These are phyloP conservation scores for Drosophila sechellia DNA, from an alignment of 1,140 invertebrate genomes.

Conservation along the genomic window DNA sequence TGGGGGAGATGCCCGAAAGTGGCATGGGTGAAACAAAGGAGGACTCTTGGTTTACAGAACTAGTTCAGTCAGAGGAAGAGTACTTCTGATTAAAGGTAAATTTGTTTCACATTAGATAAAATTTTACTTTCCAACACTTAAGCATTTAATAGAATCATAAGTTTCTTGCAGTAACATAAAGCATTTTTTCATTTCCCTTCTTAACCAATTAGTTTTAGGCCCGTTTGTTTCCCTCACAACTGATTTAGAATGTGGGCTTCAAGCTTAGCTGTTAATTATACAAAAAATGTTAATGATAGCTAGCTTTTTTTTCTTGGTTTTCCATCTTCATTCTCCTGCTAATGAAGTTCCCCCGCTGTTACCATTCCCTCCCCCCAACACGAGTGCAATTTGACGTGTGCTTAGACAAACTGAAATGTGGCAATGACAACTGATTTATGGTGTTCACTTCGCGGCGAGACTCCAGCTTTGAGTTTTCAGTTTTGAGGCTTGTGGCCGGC, in stretches of 20 bases:
- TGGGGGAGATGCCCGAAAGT: not conserved
- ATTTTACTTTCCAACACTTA: too few relatives aligned
- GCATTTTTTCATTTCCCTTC: too few relatives aligned
- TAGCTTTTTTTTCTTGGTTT: not conserved
- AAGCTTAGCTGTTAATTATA: slow-evolving; percentile 18
- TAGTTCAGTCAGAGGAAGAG: not conserved
- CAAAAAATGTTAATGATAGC: slow-evolving; percentile 26
- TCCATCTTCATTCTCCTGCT: slow-evolving; percentile 5
- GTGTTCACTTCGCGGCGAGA: slow-evolving; percentile 26
- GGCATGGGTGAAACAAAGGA: not conserved
- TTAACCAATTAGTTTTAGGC: not conserved
- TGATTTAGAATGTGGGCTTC: not conserved
- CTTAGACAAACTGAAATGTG: slow-evolving; percentile 45
- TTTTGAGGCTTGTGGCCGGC: slow-evolving; percentile 27
- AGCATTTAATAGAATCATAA: too few relatives aligned
- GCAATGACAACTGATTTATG: slow-evolving; percentile 58
- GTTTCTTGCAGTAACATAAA: too few relatives aligned
- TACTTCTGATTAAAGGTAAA: not conserved
- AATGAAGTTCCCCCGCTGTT: slow-evolving; percentile 21
- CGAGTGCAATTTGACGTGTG: slow-evolving; percentile 36
- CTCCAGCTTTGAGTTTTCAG: slow-evolving; percentile 35
- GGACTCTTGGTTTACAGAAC: not conserved
- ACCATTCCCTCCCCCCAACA: slow-evolving; percentile 1
- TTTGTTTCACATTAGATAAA: too few relatives aligned
- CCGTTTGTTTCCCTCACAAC: not conserved